phyloP scores from a whole-genome alignment of 37 sponge, comb jelly and placozoan genomes.

The Cliona cf. orientalis region DNA sequence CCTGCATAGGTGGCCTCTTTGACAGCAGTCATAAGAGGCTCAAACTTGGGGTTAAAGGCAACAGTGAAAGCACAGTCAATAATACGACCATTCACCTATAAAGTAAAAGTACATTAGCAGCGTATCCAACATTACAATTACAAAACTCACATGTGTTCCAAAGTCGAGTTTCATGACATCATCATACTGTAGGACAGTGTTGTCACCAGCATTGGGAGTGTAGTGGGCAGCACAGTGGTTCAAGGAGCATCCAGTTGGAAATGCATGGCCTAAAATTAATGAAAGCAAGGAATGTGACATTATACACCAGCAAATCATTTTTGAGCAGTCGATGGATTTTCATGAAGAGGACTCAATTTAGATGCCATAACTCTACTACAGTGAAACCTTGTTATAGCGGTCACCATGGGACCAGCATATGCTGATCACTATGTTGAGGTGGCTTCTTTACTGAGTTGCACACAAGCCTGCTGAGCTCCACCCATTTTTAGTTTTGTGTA shows the following conservation, averaged over 20 bases:
- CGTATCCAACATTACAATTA: neutral
- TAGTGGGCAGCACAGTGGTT: constrained; percentile 99
- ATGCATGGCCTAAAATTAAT: constrained; percentile 80
- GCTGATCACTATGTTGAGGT: neutral
- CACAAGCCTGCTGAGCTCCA: no score
- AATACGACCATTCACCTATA: constrained; percentile 89
- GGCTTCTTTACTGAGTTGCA: no score
- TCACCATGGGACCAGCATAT: no score
- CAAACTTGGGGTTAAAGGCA: constrained; percentile 94
- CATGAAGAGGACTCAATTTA: neutral
- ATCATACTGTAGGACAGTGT: constrained; percentile 93
- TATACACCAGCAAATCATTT: neutral
- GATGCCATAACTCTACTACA: neutral
- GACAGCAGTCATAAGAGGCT: constrained; percentile 88
- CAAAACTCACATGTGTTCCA: constrained; percentile 88
- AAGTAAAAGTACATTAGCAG: neutral
- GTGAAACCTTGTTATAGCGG: no score
- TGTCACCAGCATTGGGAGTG: constrained; percentile 98
- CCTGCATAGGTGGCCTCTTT: constrained; percentile 95
- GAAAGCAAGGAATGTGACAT: neutral
- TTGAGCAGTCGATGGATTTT: neutral
- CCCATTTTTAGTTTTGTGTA: no score
- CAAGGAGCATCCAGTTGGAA: constrained; percentile 97
- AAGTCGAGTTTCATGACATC: constrained; percentile 99
- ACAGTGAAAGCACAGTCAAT: constrained; percentile 99